Percentiles rank a stretch among this genome's conserved stretches.
Conservation (phyloP, 2,797 vertebrate species). For the Luscinia luscinia region DNA sequence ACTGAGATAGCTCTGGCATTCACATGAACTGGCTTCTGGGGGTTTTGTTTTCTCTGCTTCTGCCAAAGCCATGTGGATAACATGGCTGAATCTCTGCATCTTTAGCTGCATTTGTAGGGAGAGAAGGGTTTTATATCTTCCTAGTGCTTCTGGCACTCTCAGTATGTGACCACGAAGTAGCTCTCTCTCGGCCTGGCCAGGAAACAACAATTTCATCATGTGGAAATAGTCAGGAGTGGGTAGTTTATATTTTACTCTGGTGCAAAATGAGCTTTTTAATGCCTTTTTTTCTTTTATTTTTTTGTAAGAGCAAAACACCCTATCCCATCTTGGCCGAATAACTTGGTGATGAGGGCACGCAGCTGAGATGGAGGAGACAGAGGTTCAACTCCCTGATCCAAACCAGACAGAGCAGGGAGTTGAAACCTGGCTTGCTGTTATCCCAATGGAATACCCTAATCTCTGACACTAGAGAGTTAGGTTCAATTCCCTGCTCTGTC, state of each 20-base stretch:
- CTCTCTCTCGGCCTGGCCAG: neutral
- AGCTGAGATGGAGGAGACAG: neutral
- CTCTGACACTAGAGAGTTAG: constrained; percentile 48
- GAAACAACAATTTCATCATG: constrained; percentile 19
- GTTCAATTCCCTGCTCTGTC: constrained; percentile 36
- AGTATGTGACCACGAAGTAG: neutral
- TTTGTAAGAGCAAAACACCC: neutral
- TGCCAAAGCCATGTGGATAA: constrained; percentile 22
- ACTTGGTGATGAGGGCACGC: neutral
- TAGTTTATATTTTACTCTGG: neutral
- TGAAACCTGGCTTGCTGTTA: constrained; percentile 47
- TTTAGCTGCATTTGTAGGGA: neutral
- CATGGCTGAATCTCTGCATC: neutral
- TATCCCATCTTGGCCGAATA: neutral
- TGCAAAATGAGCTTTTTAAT: neutral
- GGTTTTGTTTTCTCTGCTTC: neutral
- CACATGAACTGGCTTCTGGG: neutral
- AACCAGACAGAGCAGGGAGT: constrained; percentile 43
- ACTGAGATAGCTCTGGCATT: neutral
- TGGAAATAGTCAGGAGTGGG: neutral
- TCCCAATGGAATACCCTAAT: constrained; percentile 37
- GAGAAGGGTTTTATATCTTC: neutral
- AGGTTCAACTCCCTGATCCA: constrained; percentile 34
- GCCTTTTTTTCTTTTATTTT: neutral
- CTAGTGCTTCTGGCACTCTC: neutral